Evolutionary conservation across 2,113 vertebrate genomes (phyloP).

Genomic region (Ptilonorhynchus violaceus): DNA sequence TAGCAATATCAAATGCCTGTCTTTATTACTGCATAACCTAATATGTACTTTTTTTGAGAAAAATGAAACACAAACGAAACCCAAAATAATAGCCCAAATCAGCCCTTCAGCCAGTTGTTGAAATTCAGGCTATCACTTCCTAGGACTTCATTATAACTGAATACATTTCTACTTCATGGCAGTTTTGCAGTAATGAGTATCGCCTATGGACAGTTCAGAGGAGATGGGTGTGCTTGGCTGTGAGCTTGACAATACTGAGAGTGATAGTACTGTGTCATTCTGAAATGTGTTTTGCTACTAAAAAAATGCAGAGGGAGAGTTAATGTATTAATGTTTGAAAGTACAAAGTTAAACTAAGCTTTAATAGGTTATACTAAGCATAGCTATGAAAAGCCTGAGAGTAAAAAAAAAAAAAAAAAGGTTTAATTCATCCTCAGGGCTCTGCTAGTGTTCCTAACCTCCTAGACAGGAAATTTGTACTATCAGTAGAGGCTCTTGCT

Average conservation of each 20-base stretch:
- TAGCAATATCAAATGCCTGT: slow-evolving; percentile 23
- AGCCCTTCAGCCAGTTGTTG: not conserved
- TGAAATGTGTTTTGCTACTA: not conserved
- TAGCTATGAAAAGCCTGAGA: not conserved
- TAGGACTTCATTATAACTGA: not conserved
- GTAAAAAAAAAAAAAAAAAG: not conserved
- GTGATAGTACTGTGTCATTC: not conserved
- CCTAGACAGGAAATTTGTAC: not conserved
- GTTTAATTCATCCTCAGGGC: not conserved
- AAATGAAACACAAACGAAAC: not conserved
- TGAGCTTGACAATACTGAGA: not conserved
- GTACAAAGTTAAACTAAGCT: not conserved
- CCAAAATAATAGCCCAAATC: not conserved
- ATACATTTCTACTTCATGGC: not conserved
- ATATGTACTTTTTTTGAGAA: not conserved
- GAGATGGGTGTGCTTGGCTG: not conserved
- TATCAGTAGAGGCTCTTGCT: not conserved
- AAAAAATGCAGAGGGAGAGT: not conserved
- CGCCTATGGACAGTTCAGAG: not conserved
- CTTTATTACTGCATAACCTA: not conserved
- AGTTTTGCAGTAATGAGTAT: not conserved
- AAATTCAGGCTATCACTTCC: not conserved
- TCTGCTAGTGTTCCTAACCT: not conserved
- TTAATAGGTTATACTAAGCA: not conserved
- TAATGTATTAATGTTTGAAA: not conserved